Conservation (phyloP, 2,797 vertebrate genomes). For the Schizothorax lantsangensis region DNA sequence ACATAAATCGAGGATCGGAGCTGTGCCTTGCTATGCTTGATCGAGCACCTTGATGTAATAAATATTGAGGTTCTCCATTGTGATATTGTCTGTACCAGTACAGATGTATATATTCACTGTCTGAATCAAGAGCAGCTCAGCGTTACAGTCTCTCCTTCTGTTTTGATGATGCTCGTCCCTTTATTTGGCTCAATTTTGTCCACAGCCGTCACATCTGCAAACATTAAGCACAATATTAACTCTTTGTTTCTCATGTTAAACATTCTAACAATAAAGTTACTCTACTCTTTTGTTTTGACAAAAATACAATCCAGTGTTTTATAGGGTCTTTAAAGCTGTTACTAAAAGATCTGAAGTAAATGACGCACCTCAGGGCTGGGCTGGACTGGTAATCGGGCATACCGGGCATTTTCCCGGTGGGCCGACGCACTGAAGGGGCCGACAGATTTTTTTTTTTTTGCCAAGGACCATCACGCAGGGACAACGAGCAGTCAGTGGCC, state of each 20-base stretch:
- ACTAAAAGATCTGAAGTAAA: not conserved
- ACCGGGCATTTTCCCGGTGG: too few relatives aligned
- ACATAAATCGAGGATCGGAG: not conserved
- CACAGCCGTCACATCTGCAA: constrained; percentile 8
- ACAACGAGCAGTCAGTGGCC: too few relatives aligned
- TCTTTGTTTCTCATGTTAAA: not conserved
- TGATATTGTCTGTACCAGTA: constrained; percentile 36
- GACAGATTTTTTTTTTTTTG: too few relatives aligned
- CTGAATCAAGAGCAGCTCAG: constrained; percentile 51
- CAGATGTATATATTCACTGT: constrained; percentile 12
- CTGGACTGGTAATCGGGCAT: too few relatives aligned
- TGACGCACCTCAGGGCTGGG: too few relatives aligned
- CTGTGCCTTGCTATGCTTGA: rapidly evolving
- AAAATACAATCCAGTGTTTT: not conserved
- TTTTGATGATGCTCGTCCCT: not conserved
- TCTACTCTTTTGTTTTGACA: not conserved
- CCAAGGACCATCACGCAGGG: too few relatives aligned
- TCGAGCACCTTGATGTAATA: constrained; percentile 41
- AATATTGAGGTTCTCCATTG: not conserved
- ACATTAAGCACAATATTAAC: not conserved
- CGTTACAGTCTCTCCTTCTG: constrained; percentile 25
- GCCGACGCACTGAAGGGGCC: too few relatives aligned
- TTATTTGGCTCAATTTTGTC: not conserved
- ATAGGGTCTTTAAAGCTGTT: not conserved
- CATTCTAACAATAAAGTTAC: not conserved